A percentile compares a stretch with the other conserved stretches of the same genome.
phyloP scores from a whole-genome alignment of 2,113 vertebrate genomes.

The Neolamprologus cancellatus region DNA sequence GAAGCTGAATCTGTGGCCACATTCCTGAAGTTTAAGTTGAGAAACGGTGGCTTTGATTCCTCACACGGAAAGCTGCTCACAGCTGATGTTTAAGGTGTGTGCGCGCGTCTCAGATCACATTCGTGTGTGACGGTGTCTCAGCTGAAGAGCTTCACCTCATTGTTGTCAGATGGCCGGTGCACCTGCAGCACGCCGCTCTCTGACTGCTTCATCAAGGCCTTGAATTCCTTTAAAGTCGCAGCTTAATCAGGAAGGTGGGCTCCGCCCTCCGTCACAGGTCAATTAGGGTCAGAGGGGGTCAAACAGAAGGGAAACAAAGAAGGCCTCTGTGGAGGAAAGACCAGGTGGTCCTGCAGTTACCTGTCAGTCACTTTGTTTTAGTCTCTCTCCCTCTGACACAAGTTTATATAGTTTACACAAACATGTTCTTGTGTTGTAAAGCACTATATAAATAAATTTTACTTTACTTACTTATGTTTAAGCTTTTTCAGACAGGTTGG shows the following conservation, averaged over 20 bases:
- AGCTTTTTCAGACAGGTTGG: neutral
- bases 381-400: neutral
- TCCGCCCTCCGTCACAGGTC: neutral
- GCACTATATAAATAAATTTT: neutral
- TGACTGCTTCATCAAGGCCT: neutral
- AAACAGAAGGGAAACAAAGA: neutral
- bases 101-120: neutral
- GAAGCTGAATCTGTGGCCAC: neutral
- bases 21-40: neutral
- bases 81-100: neutral
- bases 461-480: neutral
- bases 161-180: neutral
- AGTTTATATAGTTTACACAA: neutral
- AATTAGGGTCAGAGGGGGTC: neutral
- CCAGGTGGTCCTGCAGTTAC: neutral
- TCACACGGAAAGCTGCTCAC: neutral
- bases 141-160: neutral
- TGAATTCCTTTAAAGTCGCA: neutral
- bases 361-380: neutral
- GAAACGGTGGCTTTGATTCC: neutral
- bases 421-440: neutral
- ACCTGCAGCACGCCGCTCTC: neutral
- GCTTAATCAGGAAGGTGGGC: neutral
- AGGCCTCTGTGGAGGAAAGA: neutral
- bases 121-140: neutral